phyloP scores from a whole-genome alignment of 2,888 invertebrate genomes.

The Drosophila prolongata region DNA sequence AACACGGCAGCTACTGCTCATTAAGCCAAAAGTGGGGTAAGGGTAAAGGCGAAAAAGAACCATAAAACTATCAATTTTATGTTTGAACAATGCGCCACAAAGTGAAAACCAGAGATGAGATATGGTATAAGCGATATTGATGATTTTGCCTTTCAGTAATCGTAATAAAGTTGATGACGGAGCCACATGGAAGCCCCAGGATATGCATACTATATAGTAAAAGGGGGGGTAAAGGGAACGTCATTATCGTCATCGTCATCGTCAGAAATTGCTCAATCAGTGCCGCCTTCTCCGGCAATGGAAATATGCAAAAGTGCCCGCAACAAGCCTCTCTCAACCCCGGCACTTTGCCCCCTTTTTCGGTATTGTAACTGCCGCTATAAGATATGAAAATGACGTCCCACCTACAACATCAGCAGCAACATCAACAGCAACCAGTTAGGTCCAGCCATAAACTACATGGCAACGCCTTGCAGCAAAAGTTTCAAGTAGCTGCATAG shows the following conservation, averaged over 20 bases:
- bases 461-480: conserved; percentile 67
- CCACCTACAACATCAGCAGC: conserved; percentile 53
- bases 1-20: conserved; percentile 56
- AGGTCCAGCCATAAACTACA: conserved; percentile 63
- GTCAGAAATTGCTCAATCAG: conserved; percentile 67
- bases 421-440: conserved; percentile 37
- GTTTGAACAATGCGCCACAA: conserved; percentile 65
- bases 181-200: conserved; percentile 46
- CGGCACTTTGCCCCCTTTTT: conserved; percentile 7
- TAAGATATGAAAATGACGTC: conserved; percentile 69
- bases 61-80: conserved; percentile 69
- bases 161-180: conserved; percentile 54
- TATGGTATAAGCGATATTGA: conserved; percentile 45
- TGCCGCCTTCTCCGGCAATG: conserved; percentile 26
- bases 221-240: neutral
- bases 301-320: conserved; percentile 55
- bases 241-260: conserved; percentile 52
- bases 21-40: conserved; percentile 54
- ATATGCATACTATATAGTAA: neutral
- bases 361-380: conserved; percentile 51
- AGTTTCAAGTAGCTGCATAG: conserved; percentile 71
- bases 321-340: conserved; percentile 21
- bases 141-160: conserved; percentile 61
- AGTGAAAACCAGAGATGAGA: conserved; percentile 39
- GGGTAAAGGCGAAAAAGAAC: conserved; percentile 22